Evolutionary conservation across 2,113 vertebrate genomes (phyloP), one percentile per base, ranked within the genome.

Genomic region (Thinocorus orbignyianus): DNA sequence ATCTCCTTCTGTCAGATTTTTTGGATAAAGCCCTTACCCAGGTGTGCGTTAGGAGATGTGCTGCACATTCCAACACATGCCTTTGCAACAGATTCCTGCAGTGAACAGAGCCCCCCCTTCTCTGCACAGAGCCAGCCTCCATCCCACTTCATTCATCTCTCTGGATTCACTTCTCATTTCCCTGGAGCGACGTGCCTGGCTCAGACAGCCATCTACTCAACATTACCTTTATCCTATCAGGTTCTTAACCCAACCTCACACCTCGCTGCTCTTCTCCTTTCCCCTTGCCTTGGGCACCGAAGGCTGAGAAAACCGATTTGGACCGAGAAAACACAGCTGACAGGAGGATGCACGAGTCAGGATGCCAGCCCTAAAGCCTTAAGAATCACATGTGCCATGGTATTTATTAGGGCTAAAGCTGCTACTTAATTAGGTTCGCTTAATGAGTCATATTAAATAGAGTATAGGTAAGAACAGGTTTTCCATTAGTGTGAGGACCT

Each of bases 361-460:
- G 62, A 58, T 24, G 58, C 71, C 54, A 83, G 13, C n/a, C 31
- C 19, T 20, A 37, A 30, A 81, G 52, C 87, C 69, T 58, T 13
- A 44, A 58, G 72, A 42, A 91, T 6, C 85, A 1, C 13, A 35
- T 11, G 22, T 26, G 62, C 58, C 22, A 13, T 6, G 14, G 51
- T 44, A 73, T 52, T 69, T 22, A 77, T 48, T 3, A 88, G 35
- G 65, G 48, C 31, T 90, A 44, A 61, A 48, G 30, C 31, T 81
- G 48, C 61, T 65, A 20, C 73, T 84, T 84, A 64, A 96, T 88
- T 88, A 84, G 72, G 64, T 52, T 88, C 84, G 82, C 20, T 68
- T 88, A 96, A 88, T 84, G 80, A 94, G 61, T 92, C 88, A 90
- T 15, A 91, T 69, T 87, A 90, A 95, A 91, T 3, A 78, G 65